phyloP scores from a whole-genome alignment of 2,888 invertebrate genomes.

The Lycia hirtaria region DNA sequence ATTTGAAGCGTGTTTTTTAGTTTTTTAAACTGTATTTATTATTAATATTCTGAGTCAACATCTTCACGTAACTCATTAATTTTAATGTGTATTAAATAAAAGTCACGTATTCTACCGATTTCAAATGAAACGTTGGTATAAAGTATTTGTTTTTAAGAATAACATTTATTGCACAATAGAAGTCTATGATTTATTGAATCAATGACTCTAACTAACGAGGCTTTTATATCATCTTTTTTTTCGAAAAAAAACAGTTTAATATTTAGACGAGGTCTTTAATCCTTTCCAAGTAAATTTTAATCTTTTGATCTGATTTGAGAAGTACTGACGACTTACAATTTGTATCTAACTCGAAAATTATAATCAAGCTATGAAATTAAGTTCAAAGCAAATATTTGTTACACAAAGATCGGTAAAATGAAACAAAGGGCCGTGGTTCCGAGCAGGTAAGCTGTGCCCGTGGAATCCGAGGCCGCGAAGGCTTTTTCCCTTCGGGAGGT shows the following conservation, averaged over 20 bases:
- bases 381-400: slow-evolving; percentile 44
- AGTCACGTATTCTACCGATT: slow-evolving; percentile 14
- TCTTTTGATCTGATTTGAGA: background rate
- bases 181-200: too few species aligned
- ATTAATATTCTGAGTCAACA: background rate
- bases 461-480: slow-evolving; percentile 63
- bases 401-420: slow-evolving; percentile 44
- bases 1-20: too few species aligned
- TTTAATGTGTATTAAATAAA: slow-evolving; percentile 1
- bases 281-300: background rate
- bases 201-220: slow-evolving; percentile 26
- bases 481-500: slow-evolving; percentile 69
- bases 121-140: slow-evolving; percentile 11
- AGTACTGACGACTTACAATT: background rate
- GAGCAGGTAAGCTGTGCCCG: slow-evolving; percentile 64
- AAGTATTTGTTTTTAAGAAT: slow-evolving; percentile 25
- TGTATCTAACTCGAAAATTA: background rate
- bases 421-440: slow-evolving; percentile 58
- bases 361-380: slow-evolving; percentile 1
- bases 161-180: slow-evolving; percentile 15
- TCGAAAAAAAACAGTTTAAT: slow-evolving; percentile 5
- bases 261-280: slow-evolving; percentile 3
- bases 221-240: slow-evolving; percentile 17
- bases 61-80: background rate
- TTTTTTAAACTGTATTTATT: too few species aligned